Evolutionary conservation across 2,113 vertebrate species (phyloP), one percentile per base, ranked within the genome.

Genomic region (Gopherus flavomarginatus): DNA sequence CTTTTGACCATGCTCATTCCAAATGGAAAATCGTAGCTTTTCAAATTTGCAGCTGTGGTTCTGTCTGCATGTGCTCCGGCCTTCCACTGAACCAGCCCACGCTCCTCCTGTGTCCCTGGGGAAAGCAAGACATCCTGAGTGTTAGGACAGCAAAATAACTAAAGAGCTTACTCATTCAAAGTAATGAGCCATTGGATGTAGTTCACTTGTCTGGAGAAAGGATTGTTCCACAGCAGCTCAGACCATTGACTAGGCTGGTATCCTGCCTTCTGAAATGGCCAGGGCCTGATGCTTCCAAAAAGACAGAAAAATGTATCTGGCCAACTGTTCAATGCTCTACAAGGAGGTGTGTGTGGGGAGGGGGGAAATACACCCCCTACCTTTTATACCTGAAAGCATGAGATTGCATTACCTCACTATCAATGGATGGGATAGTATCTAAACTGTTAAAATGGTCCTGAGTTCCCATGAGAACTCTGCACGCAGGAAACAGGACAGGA

Each of bases 1-100:
- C 94, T 97, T 90, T 97, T 98, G 93, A 99, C 85, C 4, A 85
- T n/a, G 3, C 50, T 93, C 99, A 99, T 99, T 54, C 99, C 99
- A 3, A 99, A 53, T 8, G 99, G 99, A 65, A 99, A 98, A 81
- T 99, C 98, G 2, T 99, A 99, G 88, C 99, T 98, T 80, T 97
- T 94, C 47, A 99, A 95, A 81, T 93, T 97, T 86, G 95, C 87
- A 4, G 97, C 97, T 1, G 38, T 95, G 4, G 91, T 35, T 85
- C 97, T 98, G 83, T 97, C 98, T 7, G 98, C 97, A 47, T 98
- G 96, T 2, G 98, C 98, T 0, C 98, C 98, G 3, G 98, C 98
- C 79, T 98, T 98, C 99, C 99, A 99, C 52, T 99, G 97, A 22
- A 98, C 88, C 50, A 99, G 97, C 12, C 99, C 99, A 31, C 99